Percentiles rank a stretch among this genome's conserved stretches.
Conservation (phyloP, 2,888 invertebrate species). For the Lasioglossum pauxillum region DNA sequence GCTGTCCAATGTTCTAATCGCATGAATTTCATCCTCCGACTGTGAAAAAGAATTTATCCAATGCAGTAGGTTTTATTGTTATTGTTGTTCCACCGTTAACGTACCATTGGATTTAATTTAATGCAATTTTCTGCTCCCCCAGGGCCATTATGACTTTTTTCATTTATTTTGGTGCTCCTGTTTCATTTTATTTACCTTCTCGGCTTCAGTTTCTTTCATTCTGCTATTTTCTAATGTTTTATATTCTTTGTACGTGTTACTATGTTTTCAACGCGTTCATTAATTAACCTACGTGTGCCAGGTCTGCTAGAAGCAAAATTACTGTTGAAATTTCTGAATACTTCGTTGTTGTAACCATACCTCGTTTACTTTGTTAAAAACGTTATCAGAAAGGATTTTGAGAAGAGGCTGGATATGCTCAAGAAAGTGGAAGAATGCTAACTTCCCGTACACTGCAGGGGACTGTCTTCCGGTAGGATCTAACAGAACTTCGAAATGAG, state of each 20-base stretch:
- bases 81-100: background rate
- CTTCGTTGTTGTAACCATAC: background rate
- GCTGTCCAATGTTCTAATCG: background rate
- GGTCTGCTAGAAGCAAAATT: background rate
- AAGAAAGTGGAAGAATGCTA: slow-evolving; percentile 27
- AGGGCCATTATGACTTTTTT: no score
- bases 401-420: background rate
- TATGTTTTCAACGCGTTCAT: background rate
- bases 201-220: background rate
- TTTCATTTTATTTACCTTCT: background rate
- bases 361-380: background rate
- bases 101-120: background rate
- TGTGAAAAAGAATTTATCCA: background rate
- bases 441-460: slow-evolving; percentile 17
- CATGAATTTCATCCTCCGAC: background rate
- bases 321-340: background rate
- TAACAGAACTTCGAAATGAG: slow-evolving; percentile 19
- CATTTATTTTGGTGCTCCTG: background rate
- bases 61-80: background rate
- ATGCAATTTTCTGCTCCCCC: background rate
- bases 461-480: background rate
- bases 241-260: background rate
- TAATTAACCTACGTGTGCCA: background rate
- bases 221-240: background rate
- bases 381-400: background rate